phyloP scores from a whole-genome alignment of 2,797 vertebrate species.

The Manis pentadactyla region DNA sequence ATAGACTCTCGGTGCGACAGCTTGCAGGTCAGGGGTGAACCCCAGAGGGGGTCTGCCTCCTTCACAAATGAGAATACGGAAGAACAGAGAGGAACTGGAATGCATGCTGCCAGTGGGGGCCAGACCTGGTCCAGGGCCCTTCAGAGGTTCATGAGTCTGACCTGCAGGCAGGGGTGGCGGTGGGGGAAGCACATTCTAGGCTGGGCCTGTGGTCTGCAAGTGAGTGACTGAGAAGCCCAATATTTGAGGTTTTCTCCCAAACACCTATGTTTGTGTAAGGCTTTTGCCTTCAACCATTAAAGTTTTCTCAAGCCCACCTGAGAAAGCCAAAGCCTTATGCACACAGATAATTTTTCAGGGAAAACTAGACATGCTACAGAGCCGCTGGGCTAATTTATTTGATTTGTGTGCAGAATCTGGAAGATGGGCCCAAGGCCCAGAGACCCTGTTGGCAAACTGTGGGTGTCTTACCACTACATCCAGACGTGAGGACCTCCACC shows the following conservation, averaged over 20 bases:
- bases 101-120: accelerated
- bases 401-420: neutral
- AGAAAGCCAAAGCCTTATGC: neutral
- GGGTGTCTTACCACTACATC: neutral
- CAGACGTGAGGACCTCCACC: neutral
- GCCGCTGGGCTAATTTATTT: neutral
- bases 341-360: neutral
- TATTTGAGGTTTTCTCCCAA: constrained; percentile 21
- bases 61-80: neutral
- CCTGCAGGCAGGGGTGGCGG: accelerated
- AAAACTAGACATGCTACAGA: neutral
- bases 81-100: neutral
- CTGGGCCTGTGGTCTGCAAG: neutral
- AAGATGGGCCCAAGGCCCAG: neutral
- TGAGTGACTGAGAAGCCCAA: neutral
- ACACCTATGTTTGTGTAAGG: neutral
- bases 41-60: neutral
- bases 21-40: neutral
- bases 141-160: too few relatives aligned
- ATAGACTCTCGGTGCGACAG: neutral
- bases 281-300: neutral
- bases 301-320: neutral
- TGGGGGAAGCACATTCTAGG: accelerated
- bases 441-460: neutral
- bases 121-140: neutral